Conservation (phyloP, 2,797 vertebrate species). For the Periophthalmus magnuspinnatus region DNA sequence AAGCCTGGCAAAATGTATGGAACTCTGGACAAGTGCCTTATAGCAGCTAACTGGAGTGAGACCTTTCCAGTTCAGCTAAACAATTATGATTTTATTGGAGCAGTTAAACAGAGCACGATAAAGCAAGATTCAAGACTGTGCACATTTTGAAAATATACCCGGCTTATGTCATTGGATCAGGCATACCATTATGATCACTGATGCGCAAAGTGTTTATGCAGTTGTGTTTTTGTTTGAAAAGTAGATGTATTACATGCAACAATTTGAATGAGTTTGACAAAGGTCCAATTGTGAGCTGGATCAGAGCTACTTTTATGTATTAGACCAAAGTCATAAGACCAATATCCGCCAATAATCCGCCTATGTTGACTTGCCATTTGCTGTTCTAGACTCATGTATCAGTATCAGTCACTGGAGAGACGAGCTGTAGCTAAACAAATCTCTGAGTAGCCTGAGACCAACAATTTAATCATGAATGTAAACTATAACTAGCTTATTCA, state of each 20-base stretch:
- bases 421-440: constrained; percentile 25
- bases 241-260: background rate
- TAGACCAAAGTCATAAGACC: background rate
- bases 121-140: constrained; percentile 10
- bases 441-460: constrained; percentile 33
- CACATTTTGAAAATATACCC: constrained; percentile 12
- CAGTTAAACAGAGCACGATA: constrained; percentile 25
- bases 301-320: background rate
- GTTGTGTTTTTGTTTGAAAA: background rate
- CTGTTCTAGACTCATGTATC: constrained; percentile 17
- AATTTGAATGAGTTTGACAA: background rate
- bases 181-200: background rate
- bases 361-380: background rate
- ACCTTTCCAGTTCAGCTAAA: constrained; percentile 14
- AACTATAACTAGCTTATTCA: too few species aligned
- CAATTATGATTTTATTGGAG: constrained; percentile 31
- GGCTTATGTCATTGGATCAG: background rate
- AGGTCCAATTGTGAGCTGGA: too few species aligned
- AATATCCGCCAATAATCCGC: background rate
- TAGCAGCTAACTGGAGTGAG: constrained; percentile 13
- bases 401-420: constrained; percentile 21
- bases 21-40: constrained; percentile 22
- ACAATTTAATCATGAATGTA: too few species aligned
- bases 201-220: background rate
- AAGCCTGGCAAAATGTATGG: constrained; percentile 27